Evolutionary conservation across 1,140 invertebrate genomes (phyloP).

Genomic region (Heliconius hermathena): DNA sequence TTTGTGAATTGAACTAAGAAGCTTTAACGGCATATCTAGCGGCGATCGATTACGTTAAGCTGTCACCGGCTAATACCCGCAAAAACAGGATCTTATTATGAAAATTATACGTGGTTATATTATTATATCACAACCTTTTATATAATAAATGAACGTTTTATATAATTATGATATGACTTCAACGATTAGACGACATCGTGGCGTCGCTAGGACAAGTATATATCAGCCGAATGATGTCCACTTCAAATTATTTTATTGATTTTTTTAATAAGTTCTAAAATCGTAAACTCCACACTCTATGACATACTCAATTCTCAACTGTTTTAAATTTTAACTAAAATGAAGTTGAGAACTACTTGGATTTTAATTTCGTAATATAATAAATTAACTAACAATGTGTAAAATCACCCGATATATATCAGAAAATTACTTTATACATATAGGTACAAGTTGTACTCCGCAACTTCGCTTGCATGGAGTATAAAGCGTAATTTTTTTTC

Average conservation of each 20-base stretch:
- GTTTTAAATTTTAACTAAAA: no score
- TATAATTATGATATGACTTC: slow-evolving; percentile 14
- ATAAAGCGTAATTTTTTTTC: no score
- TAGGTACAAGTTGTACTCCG: no score
- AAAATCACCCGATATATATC: no score
- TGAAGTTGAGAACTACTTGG: no score
- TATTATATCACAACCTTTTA: slow-evolving; percentile 33
- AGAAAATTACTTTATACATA: no score
- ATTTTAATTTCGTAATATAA: no score
- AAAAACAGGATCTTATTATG: slow-evolving; percentile 45
- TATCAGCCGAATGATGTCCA: background rate
- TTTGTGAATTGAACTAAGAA: background rate
- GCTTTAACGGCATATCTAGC: slow-evolving; percentile 13
- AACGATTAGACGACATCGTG: background rate
- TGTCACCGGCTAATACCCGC: slow-evolving; percentile 50
- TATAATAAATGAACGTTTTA: slow-evolving; percentile 35
- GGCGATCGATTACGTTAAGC: slow-evolving; percentile 40
- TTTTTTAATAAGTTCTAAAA: no score
- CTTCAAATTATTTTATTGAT: background rate
- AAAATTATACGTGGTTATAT: slow-evolving; percentile 25
- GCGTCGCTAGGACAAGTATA: background rate
- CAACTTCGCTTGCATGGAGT: no score
- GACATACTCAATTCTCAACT: no score
- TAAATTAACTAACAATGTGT: no score
- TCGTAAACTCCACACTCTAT: no score